Base-by-base conservation (phyloP, 2,888 invertebrate genomes). In the Limulus polyphemus region DNA sequence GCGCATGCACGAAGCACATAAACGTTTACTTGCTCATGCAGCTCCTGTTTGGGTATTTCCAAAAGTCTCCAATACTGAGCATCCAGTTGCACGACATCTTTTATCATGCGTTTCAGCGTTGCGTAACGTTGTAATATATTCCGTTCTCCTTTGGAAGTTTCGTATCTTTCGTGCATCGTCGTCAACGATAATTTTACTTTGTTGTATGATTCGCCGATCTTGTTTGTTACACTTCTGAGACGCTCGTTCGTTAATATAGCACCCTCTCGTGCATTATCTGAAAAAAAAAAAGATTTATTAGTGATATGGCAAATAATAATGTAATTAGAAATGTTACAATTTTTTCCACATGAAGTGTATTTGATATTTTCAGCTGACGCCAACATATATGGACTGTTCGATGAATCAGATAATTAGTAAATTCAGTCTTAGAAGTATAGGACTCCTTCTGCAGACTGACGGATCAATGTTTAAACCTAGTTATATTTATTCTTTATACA, bases 11-110 rank as follows among this genome's bases (percentile, higher is more conserved):
- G 82, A 71, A 92, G 82, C 56, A 94, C 93, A 76, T 92, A 94
- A 11, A 87, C 87, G 58, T 89, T 90, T 16, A 93, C 90, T 1
- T 92, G 90, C 79, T 94, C 93, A 71, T 90, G 90, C 74, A 91
- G 91, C 76, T 93, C 92, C 75, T 94, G 93, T 67, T 88, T 86
- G 50, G 93, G 93, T 64, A 94, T 89, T 77, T 94, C 93, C 63
- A 94, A 88, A 72, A 94, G 78, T 10, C 90, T 88, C 93, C 93
- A 93, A 78, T 93, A 92, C 75, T 92, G 89, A 10, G 90, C 89
- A 79, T 92, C 92, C 73, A 92, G 80, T 69, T 89, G 86, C 69
- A 90, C 90, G 55, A 92, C 91, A 72, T 92, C 90, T 90, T 92
- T 92, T 71, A 92, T 91, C 90, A 92, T 91, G 61, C 84, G 62